Evolutionary conservation across 2,113 vertebrate species (phyloP), one percentile per base, ranked within the genome.

Genomic region (Galbula dea): DNA sequence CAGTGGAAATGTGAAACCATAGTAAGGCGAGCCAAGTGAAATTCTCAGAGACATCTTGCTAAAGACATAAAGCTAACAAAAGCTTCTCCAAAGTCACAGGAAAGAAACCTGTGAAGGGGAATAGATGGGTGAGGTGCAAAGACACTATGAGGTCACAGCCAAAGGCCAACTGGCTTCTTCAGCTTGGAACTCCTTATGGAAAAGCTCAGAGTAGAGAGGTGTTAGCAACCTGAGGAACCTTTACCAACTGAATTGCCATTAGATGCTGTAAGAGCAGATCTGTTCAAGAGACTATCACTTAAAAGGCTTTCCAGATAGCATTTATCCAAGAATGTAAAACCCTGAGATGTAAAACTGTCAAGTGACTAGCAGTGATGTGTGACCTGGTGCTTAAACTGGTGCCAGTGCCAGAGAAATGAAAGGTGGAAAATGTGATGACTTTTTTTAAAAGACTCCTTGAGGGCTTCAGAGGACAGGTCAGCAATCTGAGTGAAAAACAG

Each of bases 221-320:
- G 16, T 24, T 48, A 34, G 67, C 67, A 32, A 2, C 61, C 29
- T 27, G 37, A 68, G 63, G 49, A 80, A 9, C 62, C 32, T 27
- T 20, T 19, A 17, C 55, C 48, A 23, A 10, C 34, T 15, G 26
- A 63, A 7, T 14, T 12, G 9, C 16, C 29, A 2, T 2, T 29
- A n/a, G 32, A 7, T 15, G 34, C 17, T 91, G 54, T 57, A n/a
- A 63, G 43, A 75, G 66, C 37, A 36, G 18, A 49, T 27, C 68
- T 34, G 1, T 30, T 7, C 26, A 18, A n/a, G 59, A 24, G 10
- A 6, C 15, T 46, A 0, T 29, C 18, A 2, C 45, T 43, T 59
- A 0, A 0, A 37, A 59, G 48, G 45, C 65, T 55, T 63, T 51
- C n/a, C n/a, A 51, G 43, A 8, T 29, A 13, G 10, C 65, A 26